Evolutionary conservation across 2,888 invertebrate species (phyloP), one percentile per base, ranked within the genome.

Genomic region (Athetis lepigone): DNA sequence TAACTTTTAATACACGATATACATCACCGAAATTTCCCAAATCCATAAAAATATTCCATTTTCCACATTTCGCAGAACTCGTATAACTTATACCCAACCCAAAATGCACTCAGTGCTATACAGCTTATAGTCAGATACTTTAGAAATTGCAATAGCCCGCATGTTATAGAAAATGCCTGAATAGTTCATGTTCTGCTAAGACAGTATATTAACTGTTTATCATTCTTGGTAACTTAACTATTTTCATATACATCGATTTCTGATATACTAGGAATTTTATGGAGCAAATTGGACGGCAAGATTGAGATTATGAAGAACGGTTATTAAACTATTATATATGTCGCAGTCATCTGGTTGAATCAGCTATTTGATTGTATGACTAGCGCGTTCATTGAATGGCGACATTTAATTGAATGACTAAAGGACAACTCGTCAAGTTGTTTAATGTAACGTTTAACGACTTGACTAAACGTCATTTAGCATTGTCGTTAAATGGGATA

Each of bases 141-240:
- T 57, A 64, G 46, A 67, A 74, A 78, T 77, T 78, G 68, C 33
- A 77, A 79, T 74, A 74, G 51, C 75, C 60, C 27, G 63, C 75
- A 74, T 77, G 51, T 54, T 77, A 68, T 70, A 68, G 64, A 79
- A 68, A 75, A 69, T 47, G 55, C 42, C 47, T 33, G 39, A 46
- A 75, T 75, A 51, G 23, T 55, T 42, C 21, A 19, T 19, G 25
- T 68, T 45, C 4, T 43, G 23, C 11, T 43, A 51, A 70, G 56
- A 55, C 18, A 9, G 2, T 29, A 25, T 42, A 70, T 51, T 7
- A 25, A 29, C 51, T 50, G 19, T 47, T 58, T 72, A 39, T 51
- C 70, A 58, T 55, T 50, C 64, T 27, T 29, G 1, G 7, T 27
- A 21, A 50, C 43, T 56, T n/a, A 40, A 54, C 43, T 36, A 70